Evolutionary conservation across 2,888 invertebrate species (phyloP).

Genomic region (Pardosa pseudoannulata): DNA sequence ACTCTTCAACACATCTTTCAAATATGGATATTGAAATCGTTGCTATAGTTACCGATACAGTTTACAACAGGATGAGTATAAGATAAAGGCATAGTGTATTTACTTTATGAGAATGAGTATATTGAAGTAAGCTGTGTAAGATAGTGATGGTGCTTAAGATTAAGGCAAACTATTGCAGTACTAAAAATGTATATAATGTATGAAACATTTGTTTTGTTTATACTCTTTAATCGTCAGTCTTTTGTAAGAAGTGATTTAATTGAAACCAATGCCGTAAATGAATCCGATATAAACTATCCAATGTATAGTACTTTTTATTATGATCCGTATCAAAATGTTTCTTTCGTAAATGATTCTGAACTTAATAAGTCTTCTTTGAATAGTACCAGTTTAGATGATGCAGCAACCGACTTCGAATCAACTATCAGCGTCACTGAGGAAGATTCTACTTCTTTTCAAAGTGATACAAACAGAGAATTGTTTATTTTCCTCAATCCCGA

Average conservation of each 20-base stretch:
- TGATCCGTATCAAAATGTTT: background rate
- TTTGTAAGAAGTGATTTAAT: background rate
- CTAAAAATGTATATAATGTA: no score
- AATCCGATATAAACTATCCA: background rate
- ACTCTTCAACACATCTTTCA: no score
- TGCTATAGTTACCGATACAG: no score
- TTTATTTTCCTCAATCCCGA: slow-evolving; percentile 25
- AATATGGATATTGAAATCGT: no score
- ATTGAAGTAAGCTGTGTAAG: no score
- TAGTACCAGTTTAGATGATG: background rate
- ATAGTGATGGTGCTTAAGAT: no score
- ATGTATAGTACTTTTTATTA: background rate
- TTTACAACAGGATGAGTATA: no score
- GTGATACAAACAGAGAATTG: slow-evolving; percentile 2
- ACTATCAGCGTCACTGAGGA: slow-evolving; percentile 30
- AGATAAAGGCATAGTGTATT: no score
- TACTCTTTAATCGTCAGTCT: background rate
- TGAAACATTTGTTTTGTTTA: no score
- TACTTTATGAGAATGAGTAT: no score
- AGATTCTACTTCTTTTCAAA: background rate
- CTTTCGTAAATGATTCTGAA: background rate
- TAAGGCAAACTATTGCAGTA: no score
- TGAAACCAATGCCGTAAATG: background rate
- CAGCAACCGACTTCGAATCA: slow-evolving; percentile 1
- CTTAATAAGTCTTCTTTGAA: background rate